Evolutionary conservation across 30 jellyfish, hydroid and myxozoan species (phyloP).

Genomic region (Aurelia aurita): DNA sequence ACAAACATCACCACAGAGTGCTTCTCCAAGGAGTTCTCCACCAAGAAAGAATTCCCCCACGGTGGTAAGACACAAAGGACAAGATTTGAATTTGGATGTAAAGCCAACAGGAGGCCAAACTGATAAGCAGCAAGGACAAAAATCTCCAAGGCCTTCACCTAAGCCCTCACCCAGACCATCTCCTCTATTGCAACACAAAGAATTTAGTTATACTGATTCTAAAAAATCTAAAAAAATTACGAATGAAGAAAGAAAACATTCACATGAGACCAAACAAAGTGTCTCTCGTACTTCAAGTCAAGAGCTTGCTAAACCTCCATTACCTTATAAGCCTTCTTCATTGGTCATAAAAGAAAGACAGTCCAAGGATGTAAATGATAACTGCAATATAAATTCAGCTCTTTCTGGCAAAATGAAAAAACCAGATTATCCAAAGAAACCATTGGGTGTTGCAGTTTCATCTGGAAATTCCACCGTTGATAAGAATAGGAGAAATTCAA

Average conservation of each 20-base stretch:
- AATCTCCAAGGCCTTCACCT: slow-evolving; percentile 25
- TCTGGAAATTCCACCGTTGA: slow-evolving; percentile 23
- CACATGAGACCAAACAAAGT: background rate
- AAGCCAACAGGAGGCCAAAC: background rate
- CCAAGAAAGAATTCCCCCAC: background rate
- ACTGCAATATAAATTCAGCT: slow-evolving; percentile 28
- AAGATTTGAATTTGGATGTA: background rate
- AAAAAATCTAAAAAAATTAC: background rate
- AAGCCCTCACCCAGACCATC: slow-evolving; percentile 42
- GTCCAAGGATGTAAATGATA: slow-evolving; percentile 36
- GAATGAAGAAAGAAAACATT: background rate
- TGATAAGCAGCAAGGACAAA: background rate
- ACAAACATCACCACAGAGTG: too few relatives aligned
- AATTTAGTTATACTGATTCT: background rate
- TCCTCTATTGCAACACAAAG: background rate
- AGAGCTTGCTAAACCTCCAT: slow-evolving; percentile 40
- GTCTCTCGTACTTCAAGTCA: background rate
- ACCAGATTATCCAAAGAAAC: slow-evolving; percentile 14
- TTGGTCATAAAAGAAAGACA: background rate
- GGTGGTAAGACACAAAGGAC: background rate
- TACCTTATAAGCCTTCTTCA: slow-evolving; percentile 40
- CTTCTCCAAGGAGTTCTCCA: slow-evolving; percentile 5
- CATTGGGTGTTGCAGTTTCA: slow-evolving; percentile 3
- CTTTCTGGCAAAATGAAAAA: background rate
- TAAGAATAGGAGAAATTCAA: background rate